Evolutionary conservation across 2,113 vertebrate genomes (phyloP), one percentile per base, ranked within the genome.

Genomic region (Mirounga angustirostris): DNA sequence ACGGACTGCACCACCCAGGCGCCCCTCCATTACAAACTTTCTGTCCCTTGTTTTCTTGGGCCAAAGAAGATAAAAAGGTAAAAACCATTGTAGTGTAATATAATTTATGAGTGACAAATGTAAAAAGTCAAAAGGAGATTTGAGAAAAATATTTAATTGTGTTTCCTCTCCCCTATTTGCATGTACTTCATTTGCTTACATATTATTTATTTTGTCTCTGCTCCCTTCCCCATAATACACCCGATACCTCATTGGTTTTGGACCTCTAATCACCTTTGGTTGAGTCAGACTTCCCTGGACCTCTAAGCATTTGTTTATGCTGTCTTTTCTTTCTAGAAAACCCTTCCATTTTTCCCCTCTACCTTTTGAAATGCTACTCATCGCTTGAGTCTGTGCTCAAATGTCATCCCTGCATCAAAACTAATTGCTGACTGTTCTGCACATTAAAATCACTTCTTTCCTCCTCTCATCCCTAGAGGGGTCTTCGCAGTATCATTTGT

Each of bases 21-120:
- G 6, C 65, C 65, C 65, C 33, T 95, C 82, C 30, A 94, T 67
- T 63, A 94, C 91, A 94, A 83, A 71, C 26, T 30, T 90, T 85
- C 61, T 96, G 65, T 24, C 40, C 22, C 74, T 65, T 96, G 43
- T 96, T 92, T 92, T 93, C 79, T 81, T 92, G 43, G 61, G 79
- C 14, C 26, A 95, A 86, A 96, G 67, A 89, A 7, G 14, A 40
- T 85, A 78, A 96, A 93, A 95, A 40, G 13, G 28, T 76, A 81
- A 97, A 63, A 84, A 43, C 13, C 63, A 67, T 50, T 19, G 40
- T 52, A 63, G 59, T 89, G 3, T 95, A 93, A 89, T 52, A n/a
- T n/a, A 76, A 19, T 87, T 95, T 82, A 81, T 71, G 33, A 93
- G 24, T 59, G 81, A 93, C 58, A 88, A 56, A 94, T 54, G 15